Evolutionary conservation across 2,888 invertebrate species (phyloP).

Genomic region (Tridacna gigas): DNA sequence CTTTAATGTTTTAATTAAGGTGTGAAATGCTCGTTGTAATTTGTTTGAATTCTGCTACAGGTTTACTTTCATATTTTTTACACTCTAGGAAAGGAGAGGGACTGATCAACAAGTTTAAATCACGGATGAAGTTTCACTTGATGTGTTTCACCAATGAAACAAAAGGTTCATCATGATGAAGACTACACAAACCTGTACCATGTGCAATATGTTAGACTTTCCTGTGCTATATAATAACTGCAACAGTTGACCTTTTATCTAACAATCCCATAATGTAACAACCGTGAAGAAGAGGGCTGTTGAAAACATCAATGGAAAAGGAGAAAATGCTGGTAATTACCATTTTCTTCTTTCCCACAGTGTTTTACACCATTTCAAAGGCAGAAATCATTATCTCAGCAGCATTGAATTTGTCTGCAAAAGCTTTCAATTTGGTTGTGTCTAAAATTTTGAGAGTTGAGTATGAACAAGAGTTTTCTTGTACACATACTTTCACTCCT

Average conservation of each 20-base stretch:
- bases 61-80: too few relatives aligned
- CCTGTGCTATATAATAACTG: too few relatives aligned
- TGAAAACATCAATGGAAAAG: not conserved
- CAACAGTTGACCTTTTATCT: too few relatives aligned
- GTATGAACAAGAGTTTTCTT: too few relatives aligned
- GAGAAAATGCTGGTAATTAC: not conserved
- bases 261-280: too few relatives aligned
- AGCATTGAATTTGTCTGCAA: not conserved
- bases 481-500: too few relatives aligned
- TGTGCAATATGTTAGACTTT: not conserved
- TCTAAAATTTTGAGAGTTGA: too few relatives aligned
- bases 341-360: not conserved
- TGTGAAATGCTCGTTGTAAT: too few relatives aligned
- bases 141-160: conserved; percentile 80
- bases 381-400: too few relatives aligned
- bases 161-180: not conserved
- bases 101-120: conserved; percentile 82
- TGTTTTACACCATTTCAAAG: not conserved
- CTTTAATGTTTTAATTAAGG: too few relatives aligned
- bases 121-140: conserved; percentile 84
- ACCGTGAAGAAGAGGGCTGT: not conserved
- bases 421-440: too few relatives aligned
- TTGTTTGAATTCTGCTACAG: too few relatives aligned
- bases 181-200: not conserved
- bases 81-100: conserved; percentile 81